Conservation (phyloP, 2,888 invertebrate species). For the Megastigmus dorsalis region DNA sequence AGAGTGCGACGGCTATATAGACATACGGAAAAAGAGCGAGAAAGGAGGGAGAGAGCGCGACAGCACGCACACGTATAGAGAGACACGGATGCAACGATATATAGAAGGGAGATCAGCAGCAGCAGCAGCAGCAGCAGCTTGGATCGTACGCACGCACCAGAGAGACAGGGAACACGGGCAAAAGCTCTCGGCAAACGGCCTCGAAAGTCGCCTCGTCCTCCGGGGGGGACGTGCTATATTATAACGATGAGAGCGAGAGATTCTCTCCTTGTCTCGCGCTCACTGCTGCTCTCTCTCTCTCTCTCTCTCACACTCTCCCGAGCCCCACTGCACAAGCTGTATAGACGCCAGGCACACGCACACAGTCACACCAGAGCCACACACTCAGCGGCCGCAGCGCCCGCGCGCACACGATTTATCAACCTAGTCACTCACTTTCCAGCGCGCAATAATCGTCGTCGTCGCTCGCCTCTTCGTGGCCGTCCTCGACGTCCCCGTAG, state of each 20-base stretch:
- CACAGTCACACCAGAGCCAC: too few relatives aligned
- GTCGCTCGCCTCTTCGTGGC: background rate
- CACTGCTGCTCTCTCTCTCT: background rate
- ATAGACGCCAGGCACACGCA: too few relatives aligned
- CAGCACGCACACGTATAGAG: too few relatives aligned
- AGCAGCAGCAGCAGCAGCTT: background rate
- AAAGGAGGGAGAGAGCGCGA: constrained; percentile 18
- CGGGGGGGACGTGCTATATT: background rate
- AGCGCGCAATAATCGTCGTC: constrained; percentile 52
- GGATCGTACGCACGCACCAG: too few relatives aligned
- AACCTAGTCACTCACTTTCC: constrained; percentile 1
- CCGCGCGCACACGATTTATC: background rate
- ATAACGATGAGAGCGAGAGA: background rate
- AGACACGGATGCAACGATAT: background rate
- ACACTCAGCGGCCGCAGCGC: background rate
- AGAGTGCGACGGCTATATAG: constrained; percentile 2
- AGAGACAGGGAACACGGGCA: too few relatives aligned
- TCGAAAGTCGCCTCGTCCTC: constrained; percentile 50
- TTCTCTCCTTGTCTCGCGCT: constrained; percentile 31
- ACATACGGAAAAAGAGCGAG: constrained; percentile 2
- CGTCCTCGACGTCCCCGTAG: too few relatives aligned
- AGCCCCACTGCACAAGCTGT: background rate
- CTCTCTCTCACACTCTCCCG: background rate
- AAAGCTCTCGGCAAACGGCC: constrained; percentile 17
- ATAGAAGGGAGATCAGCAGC: background rate